Conservation (phyloP, 23 tunicate species). For the Pegea sp. region DNA sequence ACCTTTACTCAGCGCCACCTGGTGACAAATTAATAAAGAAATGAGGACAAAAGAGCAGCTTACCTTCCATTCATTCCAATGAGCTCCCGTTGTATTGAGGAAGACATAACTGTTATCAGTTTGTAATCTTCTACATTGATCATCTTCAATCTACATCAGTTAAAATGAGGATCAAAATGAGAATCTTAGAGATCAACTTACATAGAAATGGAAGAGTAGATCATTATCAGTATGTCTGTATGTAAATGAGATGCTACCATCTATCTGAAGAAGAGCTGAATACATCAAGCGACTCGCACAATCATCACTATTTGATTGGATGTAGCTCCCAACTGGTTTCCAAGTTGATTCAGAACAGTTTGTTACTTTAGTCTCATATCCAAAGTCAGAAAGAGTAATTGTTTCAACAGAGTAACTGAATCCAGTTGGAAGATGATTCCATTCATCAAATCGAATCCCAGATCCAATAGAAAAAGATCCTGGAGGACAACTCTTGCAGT, state of each 20-base stretch:
- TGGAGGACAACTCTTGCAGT: slow-evolving; percentile 52
- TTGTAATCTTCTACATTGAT: slow-evolving; percentile 31
- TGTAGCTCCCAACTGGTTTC: slow-evolving; percentile 34
- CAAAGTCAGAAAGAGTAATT: slow-evolving; percentile 37
- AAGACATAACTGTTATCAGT: slow-evolving; percentile 9
- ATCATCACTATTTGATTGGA: slow-evolving; percentile 49
- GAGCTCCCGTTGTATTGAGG: slow-evolving; percentile 50
- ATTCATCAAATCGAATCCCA: slow-evolving; percentile 46
- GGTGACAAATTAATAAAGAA: neutral
- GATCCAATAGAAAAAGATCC: slow-evolving; percentile 76
- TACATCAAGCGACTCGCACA: slow-evolving; percentile 63
- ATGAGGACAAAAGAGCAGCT: neutral
- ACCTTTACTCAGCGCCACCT: slow-evolving; percentile 26
- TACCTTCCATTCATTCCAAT: slow-evolving; percentile 33
- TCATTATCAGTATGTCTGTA: slow-evolving; percentile 54
- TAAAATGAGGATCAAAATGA: no score
- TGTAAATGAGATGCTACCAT: slow-evolving; percentile 30
- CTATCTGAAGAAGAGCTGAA: slow-evolving; percentile 19
- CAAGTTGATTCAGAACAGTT: slow-evolving; percentile 51
- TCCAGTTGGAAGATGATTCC: slow-evolving; percentile 71
- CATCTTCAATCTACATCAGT: slow-evolving; percentile 40
- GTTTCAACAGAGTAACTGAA: slow-evolving; percentile 25
- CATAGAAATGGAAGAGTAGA: slow-evolving; percentile 65
- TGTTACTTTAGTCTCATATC: slow-evolving; percentile 34
- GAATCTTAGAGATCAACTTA: no score